phyloP scores from a whole-genome alignment of 2,888 invertebrate species.

The Caenorhabditis sinica region DNA sequence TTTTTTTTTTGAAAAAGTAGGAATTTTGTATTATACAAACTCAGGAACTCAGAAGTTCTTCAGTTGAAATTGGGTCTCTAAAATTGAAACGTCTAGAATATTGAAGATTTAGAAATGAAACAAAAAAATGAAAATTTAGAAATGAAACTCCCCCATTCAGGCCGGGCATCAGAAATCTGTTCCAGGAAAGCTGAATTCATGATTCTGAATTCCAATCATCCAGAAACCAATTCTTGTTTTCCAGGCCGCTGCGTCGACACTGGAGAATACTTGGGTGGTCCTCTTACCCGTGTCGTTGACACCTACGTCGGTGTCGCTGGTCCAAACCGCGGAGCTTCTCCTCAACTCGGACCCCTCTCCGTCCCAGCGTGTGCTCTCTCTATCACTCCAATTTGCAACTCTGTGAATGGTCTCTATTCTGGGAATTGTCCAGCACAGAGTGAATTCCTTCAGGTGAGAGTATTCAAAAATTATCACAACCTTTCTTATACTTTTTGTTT shows the following conservation, averaged over 20 bases:
- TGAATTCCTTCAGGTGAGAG: slow-evolving; percentile 77
- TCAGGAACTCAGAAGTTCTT: neutral
- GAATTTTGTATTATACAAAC: neutral
- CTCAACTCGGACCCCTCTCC: slow-evolving; percentile 78
- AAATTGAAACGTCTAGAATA: too few species aligned
- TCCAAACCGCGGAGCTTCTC: slow-evolving; percentile 82
- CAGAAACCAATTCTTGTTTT: neutral
- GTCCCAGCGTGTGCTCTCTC: slow-evolving; percentile 81
- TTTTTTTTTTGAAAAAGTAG: too few species aligned
- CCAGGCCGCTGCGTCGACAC: slow-evolving; percentile 81
- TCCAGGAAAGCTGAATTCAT: too few species aligned
- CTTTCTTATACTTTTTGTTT: too few species aligned
- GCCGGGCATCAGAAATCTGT: too few species aligned
- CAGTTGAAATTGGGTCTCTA: too few species aligned
- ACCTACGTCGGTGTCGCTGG: slow-evolving; percentile 83
- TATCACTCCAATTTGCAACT: slow-evolving; percentile 75
- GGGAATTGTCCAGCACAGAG: slow-evolving; percentile 81
- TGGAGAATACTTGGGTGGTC: slow-evolving; percentile 78
- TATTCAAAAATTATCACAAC: too few species aligned
- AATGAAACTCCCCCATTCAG: too few species aligned
- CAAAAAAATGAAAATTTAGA: too few species aligned
- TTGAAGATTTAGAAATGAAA: too few species aligned
- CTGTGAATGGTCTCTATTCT: slow-evolving; percentile 80
- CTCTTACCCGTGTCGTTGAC: slow-evolving; percentile 80
- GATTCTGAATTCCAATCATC: neutral